Evolutionary conservation across 2,113 vertebrate genomes (phyloP).

Genomic region (Rhinoptilus africanus): DNA sequence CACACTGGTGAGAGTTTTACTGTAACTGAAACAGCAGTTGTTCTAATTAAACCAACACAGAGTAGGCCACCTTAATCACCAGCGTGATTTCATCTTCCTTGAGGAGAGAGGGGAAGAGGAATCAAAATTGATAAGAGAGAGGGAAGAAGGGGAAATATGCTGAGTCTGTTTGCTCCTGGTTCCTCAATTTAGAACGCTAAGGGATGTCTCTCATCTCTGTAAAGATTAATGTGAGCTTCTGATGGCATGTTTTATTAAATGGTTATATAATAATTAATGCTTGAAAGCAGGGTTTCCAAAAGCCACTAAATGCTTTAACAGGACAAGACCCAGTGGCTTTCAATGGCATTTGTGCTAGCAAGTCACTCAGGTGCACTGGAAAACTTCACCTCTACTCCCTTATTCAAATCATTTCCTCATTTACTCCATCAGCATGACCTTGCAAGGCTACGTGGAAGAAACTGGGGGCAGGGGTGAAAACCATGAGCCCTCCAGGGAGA

Average conservation of each 20-base stretch:
- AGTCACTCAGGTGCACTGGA: slow-evolving; percentile 4
- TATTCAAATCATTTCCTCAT: slow-evolving; percentile 44
- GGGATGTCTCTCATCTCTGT: neutral
- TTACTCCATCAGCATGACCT: neutral
- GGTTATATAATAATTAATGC: slow-evolving; percentile 21
- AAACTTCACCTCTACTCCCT: slow-evolving; percentile 24
- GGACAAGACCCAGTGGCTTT: neutral
- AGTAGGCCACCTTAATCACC: slow-evolving; percentile 13
- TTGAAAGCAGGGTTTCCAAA: slow-evolving; percentile 32
- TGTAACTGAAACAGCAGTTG: neutral
- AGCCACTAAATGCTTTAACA: slow-evolving; percentile 21
- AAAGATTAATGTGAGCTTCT: slow-evolving; percentile 27
- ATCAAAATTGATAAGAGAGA: neutral
- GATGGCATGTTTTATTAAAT: slow-evolving; percentile 35
- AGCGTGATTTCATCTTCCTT: slow-evolving; percentile 6
- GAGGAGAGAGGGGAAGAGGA: neutral
- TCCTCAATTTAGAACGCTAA: neutral
- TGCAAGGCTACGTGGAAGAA: neutral
- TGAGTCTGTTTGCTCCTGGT: neutral
- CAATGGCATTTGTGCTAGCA: neutral
- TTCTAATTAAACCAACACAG: slow-evolving; percentile 35
- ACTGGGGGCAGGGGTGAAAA: neutral
- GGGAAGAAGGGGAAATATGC: neutral
- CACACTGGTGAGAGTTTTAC: neutral
- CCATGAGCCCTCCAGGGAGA: neutral